phyloP scores from a whole-genome alignment of 23 tunicate genomes.

The Ascidia mentula region DNA sequence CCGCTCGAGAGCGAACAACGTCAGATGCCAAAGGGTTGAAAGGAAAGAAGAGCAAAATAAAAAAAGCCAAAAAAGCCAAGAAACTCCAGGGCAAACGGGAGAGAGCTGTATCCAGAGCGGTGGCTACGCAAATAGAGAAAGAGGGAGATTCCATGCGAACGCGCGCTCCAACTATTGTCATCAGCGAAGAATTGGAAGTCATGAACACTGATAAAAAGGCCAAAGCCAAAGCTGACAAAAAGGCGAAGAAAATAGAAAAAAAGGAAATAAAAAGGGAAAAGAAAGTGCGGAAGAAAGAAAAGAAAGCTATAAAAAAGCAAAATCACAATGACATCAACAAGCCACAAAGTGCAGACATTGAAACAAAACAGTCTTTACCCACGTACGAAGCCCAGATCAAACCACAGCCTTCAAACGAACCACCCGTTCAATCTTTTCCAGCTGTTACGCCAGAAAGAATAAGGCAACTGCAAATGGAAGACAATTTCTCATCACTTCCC shows the following conservation, averaged over 20 bases:
- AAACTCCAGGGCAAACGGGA: constrained; percentile 36
- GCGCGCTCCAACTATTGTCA: not conserved
- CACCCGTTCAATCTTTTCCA: not conserved
- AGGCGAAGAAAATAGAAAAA: not conserved
- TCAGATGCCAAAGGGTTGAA: not conserved
- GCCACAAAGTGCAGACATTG: not conserved
- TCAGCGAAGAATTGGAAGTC: not conserved
- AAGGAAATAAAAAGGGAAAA: not conserved
- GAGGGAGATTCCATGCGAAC: not conserved
- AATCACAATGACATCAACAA: not conserved
- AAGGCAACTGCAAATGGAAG: not conserved
- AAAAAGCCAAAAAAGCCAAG: constrained; percentile 16
- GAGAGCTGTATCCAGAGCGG: constrained; percentile 41
- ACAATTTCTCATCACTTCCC: not conserved
- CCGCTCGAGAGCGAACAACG: not conserved
- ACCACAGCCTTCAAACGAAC: not conserved
- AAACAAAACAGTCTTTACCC: not conserved
- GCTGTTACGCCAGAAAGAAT: not conserved
- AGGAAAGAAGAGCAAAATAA: constrained; percentile 20
- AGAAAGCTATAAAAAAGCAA: not conserved
- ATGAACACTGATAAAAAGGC: not conserved
- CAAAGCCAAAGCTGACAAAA: not conserved
- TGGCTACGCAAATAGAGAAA: constrained; percentile 3
- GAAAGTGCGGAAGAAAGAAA: not conserved
- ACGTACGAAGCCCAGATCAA: too few relatives aligned